Conservation (phyloP, 2,888 invertebrate genomes). For the Conus canariensis region DNA sequence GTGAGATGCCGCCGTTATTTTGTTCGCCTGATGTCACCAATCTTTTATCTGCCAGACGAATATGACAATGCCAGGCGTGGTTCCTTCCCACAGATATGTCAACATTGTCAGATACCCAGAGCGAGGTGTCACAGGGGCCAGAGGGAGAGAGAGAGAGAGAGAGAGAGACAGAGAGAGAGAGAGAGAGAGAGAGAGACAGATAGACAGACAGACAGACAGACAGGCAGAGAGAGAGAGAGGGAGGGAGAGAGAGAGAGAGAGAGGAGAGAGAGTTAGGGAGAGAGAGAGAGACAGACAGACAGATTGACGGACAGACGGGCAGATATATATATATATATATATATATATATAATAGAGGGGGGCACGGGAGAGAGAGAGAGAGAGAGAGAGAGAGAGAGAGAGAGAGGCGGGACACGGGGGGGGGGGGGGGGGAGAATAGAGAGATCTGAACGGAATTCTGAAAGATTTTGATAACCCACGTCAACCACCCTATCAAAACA, state of each 20-base stretch:
- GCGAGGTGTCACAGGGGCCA: background rate
- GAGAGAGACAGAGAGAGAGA: background rate
- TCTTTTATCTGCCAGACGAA: background rate
- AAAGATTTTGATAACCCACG: too few relatives aligned
- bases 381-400: background rate
- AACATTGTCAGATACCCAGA: background rate
- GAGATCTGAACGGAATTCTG: background rate
- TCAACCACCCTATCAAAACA: too few relatives aligned
- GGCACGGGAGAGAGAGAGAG: background rate
- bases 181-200: background rate
- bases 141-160: conserved; percentile 1
- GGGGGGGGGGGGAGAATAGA: too few relatives aligned
- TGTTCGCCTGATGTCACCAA: background rate
- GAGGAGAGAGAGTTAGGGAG: background rate
- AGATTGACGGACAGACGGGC: too few relatives aligned
- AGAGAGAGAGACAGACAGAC: background rate
- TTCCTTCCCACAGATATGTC: background rate
- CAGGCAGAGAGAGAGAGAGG: background rate
- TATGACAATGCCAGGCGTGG: background rate
- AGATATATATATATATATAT: too few relatives aligned
- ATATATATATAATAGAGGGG: too few relatives aligned
- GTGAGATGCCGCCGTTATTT: too few relatives aligned
- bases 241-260: background rate
- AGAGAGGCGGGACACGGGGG: too few relatives aligned
- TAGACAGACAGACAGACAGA: background rate